These are phyloP conservation scores for Xanthorhoe spadicearia DNA, from an alignment of 2,888 invertebrate genomes.

Conservation along the genomic window DNA sequence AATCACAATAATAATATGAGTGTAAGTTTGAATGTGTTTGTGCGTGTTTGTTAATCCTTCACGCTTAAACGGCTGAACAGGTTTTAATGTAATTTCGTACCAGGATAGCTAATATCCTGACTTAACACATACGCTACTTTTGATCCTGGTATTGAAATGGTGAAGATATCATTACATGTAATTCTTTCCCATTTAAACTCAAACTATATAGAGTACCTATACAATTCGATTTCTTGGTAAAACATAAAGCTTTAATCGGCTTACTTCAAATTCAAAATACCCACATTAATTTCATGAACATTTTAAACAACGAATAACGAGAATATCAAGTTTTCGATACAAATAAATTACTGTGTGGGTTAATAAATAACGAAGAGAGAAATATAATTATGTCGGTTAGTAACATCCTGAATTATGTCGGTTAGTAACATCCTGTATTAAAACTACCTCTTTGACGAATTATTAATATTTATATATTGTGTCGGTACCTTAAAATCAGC, in stretches of 20 bases:
- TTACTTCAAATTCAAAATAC: neutral
- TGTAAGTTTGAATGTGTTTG: too few relatives aligned
- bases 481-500: conserved; percentile 11
- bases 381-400: neutral
- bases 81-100: too few relatives aligned
- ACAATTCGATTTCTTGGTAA: neutral
- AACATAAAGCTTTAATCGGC: neutral
- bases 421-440: conserved; percentile 8
- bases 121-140: too few relatives aligned
- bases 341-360: neutral
- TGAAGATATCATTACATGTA: too few relatives aligned
- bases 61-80: too few relatives aligned
- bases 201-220: too few relatives aligned
- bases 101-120: too few relatives aligned
- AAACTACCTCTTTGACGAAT: conserved; percentile 13
- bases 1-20: neutral
- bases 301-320: neutral
- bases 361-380: neutral
- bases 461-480: conserved; percentile 16
- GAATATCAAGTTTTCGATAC: neutral
- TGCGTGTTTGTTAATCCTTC: too few relatives aligned
- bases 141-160: too few relatives aligned
- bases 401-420: conserved; percentile 2
- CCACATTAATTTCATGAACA: neutral
- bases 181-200: too few relatives aligned